phyloP scores from a whole-genome alignment of 2,797 vertebrate species.

The Falco biarmicus region DNA sequence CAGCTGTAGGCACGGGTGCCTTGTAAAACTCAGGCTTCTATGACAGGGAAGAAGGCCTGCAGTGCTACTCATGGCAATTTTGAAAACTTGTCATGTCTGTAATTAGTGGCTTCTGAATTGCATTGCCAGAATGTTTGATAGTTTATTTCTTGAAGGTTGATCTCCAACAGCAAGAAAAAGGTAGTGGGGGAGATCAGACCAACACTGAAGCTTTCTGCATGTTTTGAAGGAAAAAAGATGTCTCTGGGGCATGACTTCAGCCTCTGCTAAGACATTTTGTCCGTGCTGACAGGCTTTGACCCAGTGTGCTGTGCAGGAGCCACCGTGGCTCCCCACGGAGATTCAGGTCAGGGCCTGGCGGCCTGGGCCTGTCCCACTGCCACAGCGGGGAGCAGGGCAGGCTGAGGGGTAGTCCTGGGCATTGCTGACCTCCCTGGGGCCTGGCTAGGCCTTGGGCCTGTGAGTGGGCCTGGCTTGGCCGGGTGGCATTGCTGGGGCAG shows the following conservation, averaged over 20 bases:
- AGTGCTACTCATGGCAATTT: conserved; percentile 23
- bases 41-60: conserved; percentile 18
- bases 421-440: background rate
- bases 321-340: rapidly evolving
- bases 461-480: rapidly evolving
- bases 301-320: rapidly evolving
- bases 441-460: rapidly evolving
- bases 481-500: rapidly evolving
- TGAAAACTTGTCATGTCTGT: conserved; percentile 59
- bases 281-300: background rate
- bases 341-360: background rate
- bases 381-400: background rate
- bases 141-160: conserved; percentile 61
- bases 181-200: background rate
- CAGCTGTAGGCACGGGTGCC: background rate
- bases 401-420: rapidly evolving
- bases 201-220: background rate
- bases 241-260: background rate
- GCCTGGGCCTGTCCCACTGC: background rate
- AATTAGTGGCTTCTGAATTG: conserved; percentile 63
- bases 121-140: background rate
- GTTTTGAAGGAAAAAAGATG: background rate
- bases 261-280: background rate
- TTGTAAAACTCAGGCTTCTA: conserved; percentile 51
- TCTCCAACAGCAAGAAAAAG: background rate